Evolutionary conservation across 37 sponge, comb jelly and placozoan genomes (phyloP).

Genomic region (Aplysina aerophoba): DNA sequence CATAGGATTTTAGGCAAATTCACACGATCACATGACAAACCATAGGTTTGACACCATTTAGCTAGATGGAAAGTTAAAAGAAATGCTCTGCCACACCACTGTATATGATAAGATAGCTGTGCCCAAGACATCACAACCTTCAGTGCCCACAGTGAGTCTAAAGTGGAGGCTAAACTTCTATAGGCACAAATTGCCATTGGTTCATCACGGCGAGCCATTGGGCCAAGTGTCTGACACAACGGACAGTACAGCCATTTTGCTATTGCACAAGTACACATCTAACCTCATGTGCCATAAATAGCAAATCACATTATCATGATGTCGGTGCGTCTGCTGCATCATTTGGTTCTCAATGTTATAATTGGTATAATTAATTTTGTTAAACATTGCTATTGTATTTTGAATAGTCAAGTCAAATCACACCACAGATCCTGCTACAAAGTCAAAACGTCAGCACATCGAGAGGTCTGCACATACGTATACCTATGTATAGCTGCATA

Average conservation of each 20-base stretch:
- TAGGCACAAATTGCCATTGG: too few species aligned
- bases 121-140: too few species aligned
- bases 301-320: not conserved
- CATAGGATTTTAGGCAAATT: too few species aligned
- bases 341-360: not conserved
- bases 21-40: too few species aligned
- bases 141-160: too few species aligned
- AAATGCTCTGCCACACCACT: too few species aligned
- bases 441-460: too few species aligned
- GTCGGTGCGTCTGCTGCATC: not conserved
- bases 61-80: too few species aligned
- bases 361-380: not conserved
- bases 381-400: not conserved
- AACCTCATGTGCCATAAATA: not conserved
- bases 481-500: not conserved
- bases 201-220: conserved; percentile 3
- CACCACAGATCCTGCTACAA: conserved; percentile 1
- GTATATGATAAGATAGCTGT: too few species aligned
- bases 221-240: not conserved
- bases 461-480: not conserved
- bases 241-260: conserved; percentile 3
- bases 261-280: conserved; percentile 3
- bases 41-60: too few species aligned
- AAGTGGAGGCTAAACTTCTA: too few species aligned
- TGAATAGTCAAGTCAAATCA: not conserved